These are phyloP conservation scores for Onychomys leucogaster DNA, from an alignment of 2,797 vertebrate species.

Conservation along the genomic window DNA sequence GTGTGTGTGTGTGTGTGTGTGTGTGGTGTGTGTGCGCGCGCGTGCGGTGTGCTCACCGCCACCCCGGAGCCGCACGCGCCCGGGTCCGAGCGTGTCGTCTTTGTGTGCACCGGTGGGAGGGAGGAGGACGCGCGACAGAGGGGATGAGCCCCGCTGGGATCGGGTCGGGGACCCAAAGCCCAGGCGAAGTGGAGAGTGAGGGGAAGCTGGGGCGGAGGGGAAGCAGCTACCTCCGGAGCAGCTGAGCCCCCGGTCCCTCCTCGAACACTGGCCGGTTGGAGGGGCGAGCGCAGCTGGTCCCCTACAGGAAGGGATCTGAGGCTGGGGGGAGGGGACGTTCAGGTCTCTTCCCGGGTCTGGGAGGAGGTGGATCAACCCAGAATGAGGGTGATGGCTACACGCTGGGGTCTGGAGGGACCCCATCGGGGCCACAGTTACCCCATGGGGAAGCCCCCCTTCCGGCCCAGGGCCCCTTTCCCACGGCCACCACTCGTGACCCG, in stretches of 20 bases:
- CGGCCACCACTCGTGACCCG: conserved; percentile 11
- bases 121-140: conserved; percentile 40
- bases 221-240: conserved; percentile 36
- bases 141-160: conserved; percentile 51
- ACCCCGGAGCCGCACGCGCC: conserved; percentile 59
- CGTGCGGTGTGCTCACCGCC: conserved; percentile 37
- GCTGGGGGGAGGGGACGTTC: not conserved
- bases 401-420: not conserved
- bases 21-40: conserved; percentile 27
- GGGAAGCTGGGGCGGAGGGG: not conserved
- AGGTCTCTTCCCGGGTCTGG: not conserved
- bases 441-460: conserved; percentile 56
- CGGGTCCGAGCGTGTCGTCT: conserved; percentile 72
- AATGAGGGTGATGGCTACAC: not conserved
- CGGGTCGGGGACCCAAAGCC: not conserved
- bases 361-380: not conserved
- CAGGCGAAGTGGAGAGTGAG: not conserved
- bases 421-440: not conserved
- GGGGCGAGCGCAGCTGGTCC: not conserved
- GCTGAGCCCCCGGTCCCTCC: conserved; percentile 66
- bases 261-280: not conserved
- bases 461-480: conserved; percentile 35
- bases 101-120: conserved; percentile 80
- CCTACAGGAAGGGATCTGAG: not conserved
- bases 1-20: not conserved